Evolutionary conservation across 2,888 invertebrate species (phyloP).

Genomic region (Cyclophora punctaria): DNA sequence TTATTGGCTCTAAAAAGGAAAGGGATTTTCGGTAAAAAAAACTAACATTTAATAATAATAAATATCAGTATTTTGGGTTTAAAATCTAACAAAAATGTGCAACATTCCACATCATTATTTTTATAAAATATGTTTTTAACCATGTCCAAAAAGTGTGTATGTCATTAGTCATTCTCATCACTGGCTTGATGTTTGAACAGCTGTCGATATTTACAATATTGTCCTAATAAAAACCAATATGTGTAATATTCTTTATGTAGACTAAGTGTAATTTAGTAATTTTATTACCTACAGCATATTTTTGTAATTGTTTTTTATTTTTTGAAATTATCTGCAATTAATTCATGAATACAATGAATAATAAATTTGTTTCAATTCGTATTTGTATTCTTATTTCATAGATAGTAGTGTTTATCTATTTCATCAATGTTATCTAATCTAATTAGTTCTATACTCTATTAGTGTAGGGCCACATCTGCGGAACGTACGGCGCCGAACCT

Average conservation of each 20-base stretch:
- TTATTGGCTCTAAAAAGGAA: background rate
- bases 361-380: slow-evolving; percentile 65
- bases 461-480: too few relatives aligned
- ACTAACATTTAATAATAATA: slow-evolving; percentile 10
- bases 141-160: background rate
- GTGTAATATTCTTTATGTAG: slow-evolving; percentile 27
- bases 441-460: too few relatives aligned
- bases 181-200: too few relatives aligned
- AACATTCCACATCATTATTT: slow-evolving; percentile 61
- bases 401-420: too few relatives aligned
- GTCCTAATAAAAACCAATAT: background rate
- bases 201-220: too few relatives aligned
- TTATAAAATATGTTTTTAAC: slow-evolving; percentile 34
- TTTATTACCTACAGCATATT: slow-evolving; percentile 37
- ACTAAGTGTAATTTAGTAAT: slow-evolving; percentile 59
- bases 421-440: too few relatives aligned
- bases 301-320: slow-evolving; percentile 46
- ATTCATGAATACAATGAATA: slow-evolving; percentile 54
- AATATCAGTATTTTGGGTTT: slow-evolving; percentile 15
- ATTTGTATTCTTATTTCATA: slow-evolving; percentile 15
- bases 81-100: slow-evolving; percentile 30
- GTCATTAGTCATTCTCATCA: too few relatives aligned
- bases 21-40: slow-evolving; percentile 6
- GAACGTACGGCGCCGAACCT: too few relatives aligned
- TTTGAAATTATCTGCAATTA: slow-evolving; percentile 47